Conservation (phyloP, 2,797 vertebrate genomes). For the Florisuga fusca region DNA sequence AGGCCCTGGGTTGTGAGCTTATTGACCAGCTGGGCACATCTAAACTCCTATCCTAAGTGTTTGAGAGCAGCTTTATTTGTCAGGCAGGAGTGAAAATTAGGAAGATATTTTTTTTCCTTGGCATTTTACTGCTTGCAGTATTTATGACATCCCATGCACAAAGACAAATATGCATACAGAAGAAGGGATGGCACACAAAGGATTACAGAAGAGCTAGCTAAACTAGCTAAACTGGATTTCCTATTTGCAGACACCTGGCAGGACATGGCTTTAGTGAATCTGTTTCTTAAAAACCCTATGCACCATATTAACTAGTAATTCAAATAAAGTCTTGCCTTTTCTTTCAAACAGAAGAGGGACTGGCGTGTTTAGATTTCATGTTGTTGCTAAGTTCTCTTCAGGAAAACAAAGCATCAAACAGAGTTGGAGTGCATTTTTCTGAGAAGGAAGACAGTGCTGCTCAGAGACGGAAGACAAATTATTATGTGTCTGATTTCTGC, state of each 20-base stretch:
- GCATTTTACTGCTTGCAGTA: background rate
- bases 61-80: slow-evolving; percentile 6
- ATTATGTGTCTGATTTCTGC: slow-evolving; percentile 51
- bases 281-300: slow-evolving; percentile 37
- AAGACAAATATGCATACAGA: background rate
- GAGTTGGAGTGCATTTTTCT: background rate
- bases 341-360: background rate
- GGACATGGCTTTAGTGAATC: background rate
- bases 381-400: background rate
- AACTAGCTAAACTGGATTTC: slow-evolving; percentile 30
- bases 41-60: background rate
- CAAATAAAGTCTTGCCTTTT: background rate
- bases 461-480: slow-evolving; percentile 3
- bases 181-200: background rate
- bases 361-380: background rate
- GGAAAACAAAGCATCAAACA: background rate
- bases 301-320: slow-evolving; percentile 18
- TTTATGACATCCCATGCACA: background rate
- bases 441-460: slow-evolving; percentile 37
- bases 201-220: background rate
- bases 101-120: background rate
- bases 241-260: background rate
- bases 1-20: background rate
- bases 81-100: background rate
- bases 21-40: background rate